Base-by-base conservation (phyloP, 2,888 invertebrate species). In the Polydesmus complanatus region DNA sequence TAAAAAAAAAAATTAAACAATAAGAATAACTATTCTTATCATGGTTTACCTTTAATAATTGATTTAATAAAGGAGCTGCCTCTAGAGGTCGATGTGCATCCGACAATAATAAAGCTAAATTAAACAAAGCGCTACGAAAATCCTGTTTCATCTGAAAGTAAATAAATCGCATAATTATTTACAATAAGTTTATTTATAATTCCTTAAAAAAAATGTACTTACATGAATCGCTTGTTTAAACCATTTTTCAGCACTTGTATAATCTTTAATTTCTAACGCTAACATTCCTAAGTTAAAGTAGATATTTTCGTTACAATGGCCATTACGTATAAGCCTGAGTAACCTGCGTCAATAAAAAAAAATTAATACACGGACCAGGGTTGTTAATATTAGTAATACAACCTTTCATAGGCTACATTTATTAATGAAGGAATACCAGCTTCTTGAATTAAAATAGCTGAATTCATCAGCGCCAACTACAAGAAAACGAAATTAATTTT, bases 201-300 rank as follows among this genome's bases (percentile, higher is more conserved):
- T n/a, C n/a, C n/a, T 58, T n/a, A 50, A 37, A 61, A 48, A 59
- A 51, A n/a, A 37, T 19, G 14, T n/a, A 25, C 19, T 48, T 59
- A 67, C 67, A 62, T 63, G 63, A 26, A 91, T 86, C 1, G 94
- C 92, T 62, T 86, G 83, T 58, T 89, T 82, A 75, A 94, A 94
- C 85, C 90, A 92, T 60, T 85, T 82, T 73, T 94, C 93, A 0
- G 95, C 94, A 68, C 86, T 86, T 47, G 83, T 83, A 51, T 85
- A 88, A 71, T 93, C 88, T 52, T 86, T 83, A 70, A 92, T 91
- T 73, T 96, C 95, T 93, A 94, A 95, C 51, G 93, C 88, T 53
- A 96, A 77, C 95, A 96, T 95, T 65, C 93, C 95, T 60, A 94
- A 79, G 78, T 95, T 94, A 75, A 96, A 96, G 74, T 89, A 90